Evolutionary conservation across 2,797 vertebrate genomes (phyloP), one percentile per base, ranked within the genome.

Genomic region (Eospalax fontanierii): DNA sequence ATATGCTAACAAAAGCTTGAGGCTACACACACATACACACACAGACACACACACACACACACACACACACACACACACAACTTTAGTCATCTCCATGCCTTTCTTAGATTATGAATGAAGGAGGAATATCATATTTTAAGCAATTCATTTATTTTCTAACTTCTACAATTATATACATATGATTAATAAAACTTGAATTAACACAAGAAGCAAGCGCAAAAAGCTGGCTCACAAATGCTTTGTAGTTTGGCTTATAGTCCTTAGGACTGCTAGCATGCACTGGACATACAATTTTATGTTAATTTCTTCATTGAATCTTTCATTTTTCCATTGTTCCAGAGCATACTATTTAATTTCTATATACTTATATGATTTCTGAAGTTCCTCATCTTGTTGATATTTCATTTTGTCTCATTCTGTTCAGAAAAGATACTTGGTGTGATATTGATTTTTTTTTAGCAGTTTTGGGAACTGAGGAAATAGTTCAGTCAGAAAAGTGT

Each of bases 1-100:
- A 88, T 66, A 68, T 81, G 38, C 22, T 92, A 90, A 87, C 38
- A 92, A 90, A 61, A 26, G 38, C 6, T 18, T 93, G 40, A 92
- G 86, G 8, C 12, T 76, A 89, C 33, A 83, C n/a, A 93, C 3
- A 88, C 24, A 61, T 15, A n/a, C 38, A 57, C 30, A 89, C 33
- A 66, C 24, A 66, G 2, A 66, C 61, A 22, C 61, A 22, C 61
- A 63, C 61, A 63, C 18, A 63, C 61, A 22, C 61, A 22, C 61
- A 63, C 46, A 50, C 46, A 50, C 61, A 63, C 18, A 50, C 46
- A 50, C 11, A 35, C 12, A 38, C 28, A 68, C 33, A 87, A 83
- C 74, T 87, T 96, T 61, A 84, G 33, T 73, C 33, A 73, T 76
- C 46, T 73, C 40, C 1, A 57, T 66, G 54, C 33, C 6, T 93